phyloP scores from a whole-genome alignment of 2,888 invertebrate species.

The Drosophila formosana region DNA sequence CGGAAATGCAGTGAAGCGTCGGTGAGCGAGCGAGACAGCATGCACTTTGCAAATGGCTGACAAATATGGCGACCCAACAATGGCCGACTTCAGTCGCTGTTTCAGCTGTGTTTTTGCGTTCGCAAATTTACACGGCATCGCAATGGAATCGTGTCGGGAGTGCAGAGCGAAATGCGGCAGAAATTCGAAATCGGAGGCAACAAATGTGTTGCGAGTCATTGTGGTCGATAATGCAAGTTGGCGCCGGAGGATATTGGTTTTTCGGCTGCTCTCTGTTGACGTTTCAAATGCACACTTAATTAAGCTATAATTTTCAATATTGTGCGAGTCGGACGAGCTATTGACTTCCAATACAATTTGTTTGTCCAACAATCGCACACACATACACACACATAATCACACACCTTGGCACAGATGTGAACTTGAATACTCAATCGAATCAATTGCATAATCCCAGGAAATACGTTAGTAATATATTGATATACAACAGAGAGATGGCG shows the following conservation, averaged over 20 bases:
- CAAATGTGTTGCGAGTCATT: neutral
- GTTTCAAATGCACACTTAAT: constrained; percentile 65
- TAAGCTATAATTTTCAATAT: constrained; percentile 67
- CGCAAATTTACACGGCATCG: constrained; percentile 65
- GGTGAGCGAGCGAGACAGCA: constrained; percentile 19
- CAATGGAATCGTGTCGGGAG: constrained; percentile 38
- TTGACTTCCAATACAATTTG: constrained; percentile 9
- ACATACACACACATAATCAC: neutral
- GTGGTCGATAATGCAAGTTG: constrained; percentile 20
- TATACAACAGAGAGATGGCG: no score
- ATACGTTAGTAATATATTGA: no score
- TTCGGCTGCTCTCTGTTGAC: constrained; percentile 53
- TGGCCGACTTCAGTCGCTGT: constrained; percentile 36
- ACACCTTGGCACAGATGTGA: no score
- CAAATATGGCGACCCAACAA: constrained; percentile 69
- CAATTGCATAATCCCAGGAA: neutral
- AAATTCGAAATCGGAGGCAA: neutral
- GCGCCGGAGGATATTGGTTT: constrained; percentile 56
- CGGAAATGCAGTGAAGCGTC: constrained; percentile 59
- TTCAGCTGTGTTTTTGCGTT: constrained; percentile 56
- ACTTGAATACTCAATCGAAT: neutral
- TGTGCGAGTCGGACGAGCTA: constrained; percentile 21
- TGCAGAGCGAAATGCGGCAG: neutral
- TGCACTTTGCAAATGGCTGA: constrained; percentile 50
- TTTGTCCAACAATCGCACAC: constrained; percentile 1